Evolutionary conservation across 1,140 invertebrate genomes (phyloP).

Genomic region (Cotesia glomerata): DNA sequence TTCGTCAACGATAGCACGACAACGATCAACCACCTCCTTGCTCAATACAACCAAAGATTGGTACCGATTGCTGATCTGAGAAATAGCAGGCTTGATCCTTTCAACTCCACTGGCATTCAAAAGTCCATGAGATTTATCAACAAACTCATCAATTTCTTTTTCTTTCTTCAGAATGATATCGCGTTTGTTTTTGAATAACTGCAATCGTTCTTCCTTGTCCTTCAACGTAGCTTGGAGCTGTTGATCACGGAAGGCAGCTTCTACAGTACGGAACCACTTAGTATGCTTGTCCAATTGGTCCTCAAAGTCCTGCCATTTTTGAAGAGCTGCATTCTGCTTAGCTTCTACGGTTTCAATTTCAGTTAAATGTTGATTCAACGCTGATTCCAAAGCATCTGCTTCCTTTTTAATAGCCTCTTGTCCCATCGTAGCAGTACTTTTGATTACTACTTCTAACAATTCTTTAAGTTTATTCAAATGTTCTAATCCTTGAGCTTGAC

Average conservation of each 20-base stretch:
- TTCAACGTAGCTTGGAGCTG: slow-evolving; percentile 78
- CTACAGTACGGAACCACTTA: slow-evolving; percentile 85
- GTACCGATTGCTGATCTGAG: slow-evolving; percentile 88
- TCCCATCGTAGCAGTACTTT: slow-evolving; percentile 82
- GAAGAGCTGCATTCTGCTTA: slow-evolving; percentile 75
- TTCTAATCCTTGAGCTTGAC: slow-evolving; percentile 74
- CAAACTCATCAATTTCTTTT: slow-evolving; percentile 84
- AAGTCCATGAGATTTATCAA: slow-evolving; percentile 87
- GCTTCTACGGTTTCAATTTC: slow-evolving; percentile 71
- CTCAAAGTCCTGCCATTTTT: slow-evolving; percentile 90
- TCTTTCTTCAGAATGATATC: slow-evolving; percentile 79
- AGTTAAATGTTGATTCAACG: slow-evolving; percentile 70
- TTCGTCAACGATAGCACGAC: slow-evolving; percentile 84
- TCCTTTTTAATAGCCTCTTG: slow-evolving; percentile 77
- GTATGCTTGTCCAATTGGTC: slow-evolving; percentile 77
- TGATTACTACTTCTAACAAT: slow-evolving; percentile 73
- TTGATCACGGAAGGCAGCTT: slow-evolving; percentile 84
- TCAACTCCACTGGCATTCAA: slow-evolving; percentile 85
- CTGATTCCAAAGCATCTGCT: slow-evolving; percentile 72
- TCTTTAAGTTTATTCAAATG: slow-evolving; percentile 74
- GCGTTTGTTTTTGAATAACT: slow-evolving; percentile 75
- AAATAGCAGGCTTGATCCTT: slow-evolving; percentile 84
- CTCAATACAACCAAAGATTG: slow-evolving; percentile 81
- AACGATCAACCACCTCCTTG: slow-evolving; percentile 88
- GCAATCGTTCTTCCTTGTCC: slow-evolving; percentile 82